Conservation (phyloP, 2,797 vertebrate species). For the Picus viridis region DNA sequence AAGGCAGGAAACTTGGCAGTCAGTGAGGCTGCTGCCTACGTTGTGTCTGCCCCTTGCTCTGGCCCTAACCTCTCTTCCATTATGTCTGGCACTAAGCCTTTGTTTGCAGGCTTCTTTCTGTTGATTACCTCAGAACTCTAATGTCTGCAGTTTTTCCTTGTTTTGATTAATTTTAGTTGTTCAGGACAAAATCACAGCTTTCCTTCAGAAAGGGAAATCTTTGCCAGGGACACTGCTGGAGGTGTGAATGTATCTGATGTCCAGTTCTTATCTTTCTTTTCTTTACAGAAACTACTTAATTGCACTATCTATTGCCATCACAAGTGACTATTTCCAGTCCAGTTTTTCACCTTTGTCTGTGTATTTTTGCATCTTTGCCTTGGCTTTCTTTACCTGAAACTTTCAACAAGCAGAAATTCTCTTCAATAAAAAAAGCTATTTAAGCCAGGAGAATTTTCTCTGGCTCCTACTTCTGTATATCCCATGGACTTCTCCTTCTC, state of each 20-base stretch:
- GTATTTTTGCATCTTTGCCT: not conserved
- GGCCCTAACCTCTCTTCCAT: not conserved
- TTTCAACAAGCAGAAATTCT: not conserved
- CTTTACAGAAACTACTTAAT: not conserved
- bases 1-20: not conserved
- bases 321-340: not conserved
- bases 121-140: not conserved
- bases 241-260: not conserved
- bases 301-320: not conserved
- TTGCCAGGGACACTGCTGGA: not conserved
- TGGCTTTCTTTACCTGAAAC: not conserved
- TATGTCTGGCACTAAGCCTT: not conserved
- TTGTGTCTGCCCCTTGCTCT: accelerated
- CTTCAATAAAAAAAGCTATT: not conserved
- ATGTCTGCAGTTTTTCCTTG: not conserved
- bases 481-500: not conserved
- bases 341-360: not conserved
- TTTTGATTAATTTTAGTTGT: not conserved
- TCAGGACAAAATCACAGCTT: not conserved
- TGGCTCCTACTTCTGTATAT: not conserved
- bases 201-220: not conserved
- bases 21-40: not conserved
- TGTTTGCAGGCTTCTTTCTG: not conserved
- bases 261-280: not conserved
- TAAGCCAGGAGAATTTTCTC: not conserved